Evolutionary conservation across 2,888 invertebrate genomes (phyloP).

Genomic region (Tridacna crocea): DNA sequence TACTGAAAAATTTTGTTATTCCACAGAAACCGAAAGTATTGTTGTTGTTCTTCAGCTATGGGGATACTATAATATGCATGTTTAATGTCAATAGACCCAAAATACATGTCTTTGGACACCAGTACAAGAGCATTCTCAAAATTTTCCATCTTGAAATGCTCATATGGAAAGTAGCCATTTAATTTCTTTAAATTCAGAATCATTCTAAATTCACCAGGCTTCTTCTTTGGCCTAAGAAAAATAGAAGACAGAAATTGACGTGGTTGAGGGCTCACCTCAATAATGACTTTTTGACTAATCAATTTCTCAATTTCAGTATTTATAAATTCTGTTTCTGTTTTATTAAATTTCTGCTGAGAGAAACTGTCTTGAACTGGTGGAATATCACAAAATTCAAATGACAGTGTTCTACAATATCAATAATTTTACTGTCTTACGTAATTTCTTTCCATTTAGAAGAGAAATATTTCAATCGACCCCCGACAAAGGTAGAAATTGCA

Average conservation of each 20-base stretch:
- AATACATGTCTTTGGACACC: conserved; percentile 41
- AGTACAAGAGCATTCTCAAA: conserved; percentile 53
- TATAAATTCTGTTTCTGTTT: neutral
- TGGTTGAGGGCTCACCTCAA: conserved; percentile 1
- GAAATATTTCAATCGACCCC: too few species aligned
- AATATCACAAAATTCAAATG: conserved; percentile 13
- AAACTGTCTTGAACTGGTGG: conserved; percentile 7
- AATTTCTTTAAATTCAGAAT: conserved; percentile 54
- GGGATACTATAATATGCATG: conserved; percentile 52
- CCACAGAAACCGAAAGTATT: conserved; percentile 53
- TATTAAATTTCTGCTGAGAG: conserved; percentile 18
- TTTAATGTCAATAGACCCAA: conserved; percentile 43
- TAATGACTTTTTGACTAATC: conserved; percentile 12
- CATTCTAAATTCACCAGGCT: conserved; percentile 47
- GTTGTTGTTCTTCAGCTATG: conserved; percentile 36
- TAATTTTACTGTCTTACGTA: conserved; percentile 3
- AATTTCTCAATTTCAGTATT: conserved; percentile 20
- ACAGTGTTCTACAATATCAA: conserved; percentile 27
- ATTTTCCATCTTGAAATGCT: conserved; percentile 61
- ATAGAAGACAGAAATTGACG: conserved; percentile 26
- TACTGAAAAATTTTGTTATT: conserved; percentile 48
- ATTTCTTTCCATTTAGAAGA: too few species aligned
- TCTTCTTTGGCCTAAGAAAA: conserved; percentile 42
- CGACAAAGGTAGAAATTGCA: too few species aligned
- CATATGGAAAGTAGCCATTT: conserved; percentile 44